These are phyloP conservation scores for Cathartes aura DNA, from an alignment of 2,113 vertebrate species.

Conservation along the genomic window DNA sequence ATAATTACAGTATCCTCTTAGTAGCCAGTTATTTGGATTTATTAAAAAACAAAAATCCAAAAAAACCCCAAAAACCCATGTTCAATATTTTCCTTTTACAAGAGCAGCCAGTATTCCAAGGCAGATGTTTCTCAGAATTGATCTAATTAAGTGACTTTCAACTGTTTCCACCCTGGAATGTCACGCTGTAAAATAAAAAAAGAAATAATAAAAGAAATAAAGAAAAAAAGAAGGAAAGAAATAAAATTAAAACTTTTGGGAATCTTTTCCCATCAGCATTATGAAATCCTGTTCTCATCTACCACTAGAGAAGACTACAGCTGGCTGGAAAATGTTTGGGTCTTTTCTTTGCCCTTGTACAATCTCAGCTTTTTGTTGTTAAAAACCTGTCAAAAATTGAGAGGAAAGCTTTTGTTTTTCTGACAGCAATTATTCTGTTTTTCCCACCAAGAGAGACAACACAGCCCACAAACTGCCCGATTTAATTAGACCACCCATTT, in stretches of 20 bases:
- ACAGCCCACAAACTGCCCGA: neutral
- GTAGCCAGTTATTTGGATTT: neutral
- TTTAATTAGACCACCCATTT: neutral
- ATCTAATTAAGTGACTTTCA: neutral
- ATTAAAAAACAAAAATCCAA: neutral
- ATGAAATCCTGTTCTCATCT: neutral
- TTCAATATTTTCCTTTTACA: neutral
- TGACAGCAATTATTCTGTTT: neutral
- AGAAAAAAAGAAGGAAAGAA: neutral
- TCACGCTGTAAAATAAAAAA: neutral
- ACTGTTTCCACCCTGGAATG: neutral
- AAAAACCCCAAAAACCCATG: neutral
- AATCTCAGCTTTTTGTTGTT: neutral
- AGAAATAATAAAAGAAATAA: neutral
- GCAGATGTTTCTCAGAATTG: neutral
- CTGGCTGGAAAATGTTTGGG: neutral
- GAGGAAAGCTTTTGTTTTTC: neutral
- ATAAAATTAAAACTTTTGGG: neutral
- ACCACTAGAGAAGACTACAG: neutral
- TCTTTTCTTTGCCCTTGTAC: neutral
- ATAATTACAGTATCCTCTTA: neutral
- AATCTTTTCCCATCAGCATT: neutral
- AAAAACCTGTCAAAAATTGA: neutral
- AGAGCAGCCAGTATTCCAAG: neutral
- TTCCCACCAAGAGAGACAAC: neutral